Conservation (phyloP, 2,888 invertebrate species). For the Melanostoma mellinum region DNA sequence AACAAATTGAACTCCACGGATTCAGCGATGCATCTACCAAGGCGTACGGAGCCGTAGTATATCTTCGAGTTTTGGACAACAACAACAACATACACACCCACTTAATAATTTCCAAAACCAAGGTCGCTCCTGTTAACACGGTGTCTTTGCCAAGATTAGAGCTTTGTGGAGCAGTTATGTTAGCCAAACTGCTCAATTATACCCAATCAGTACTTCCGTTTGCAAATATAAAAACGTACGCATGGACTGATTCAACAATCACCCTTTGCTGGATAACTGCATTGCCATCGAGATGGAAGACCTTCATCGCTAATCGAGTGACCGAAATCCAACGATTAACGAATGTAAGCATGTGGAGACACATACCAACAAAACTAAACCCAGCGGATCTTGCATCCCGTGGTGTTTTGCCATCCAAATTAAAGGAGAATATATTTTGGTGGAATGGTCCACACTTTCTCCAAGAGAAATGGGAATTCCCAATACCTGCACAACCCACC, state of each 20-base stretch:
- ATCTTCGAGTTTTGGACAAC: too few species aligned
- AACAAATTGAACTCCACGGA: conserved; percentile 4
- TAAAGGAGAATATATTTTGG: conserved; percentile 25
- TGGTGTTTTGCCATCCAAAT: conserved; percentile 27
- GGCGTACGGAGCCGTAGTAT: conserved; percentile 8
- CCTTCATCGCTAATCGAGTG: conserved; percentile 7
- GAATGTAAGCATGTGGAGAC: conserved; percentile 12
- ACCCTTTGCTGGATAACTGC: conserved; percentile 8
- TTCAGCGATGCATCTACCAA: conserved; percentile 4
- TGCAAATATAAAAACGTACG: too few species aligned
- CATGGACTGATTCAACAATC: not conserved
- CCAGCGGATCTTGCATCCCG: conserved; percentile 40
- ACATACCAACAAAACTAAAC: conserved; percentile 32
- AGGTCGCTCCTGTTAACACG: not conserved
- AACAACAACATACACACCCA: too few species aligned
- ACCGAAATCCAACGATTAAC: conserved; percentile 14
- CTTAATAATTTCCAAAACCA: too few species aligned
- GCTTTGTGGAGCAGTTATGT: too few species aligned
- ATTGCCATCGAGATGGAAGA: conserved; percentile 2
- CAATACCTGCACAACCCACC: not conserved
- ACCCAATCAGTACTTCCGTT: too few species aligned
- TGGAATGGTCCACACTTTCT: conserved; percentile 48
- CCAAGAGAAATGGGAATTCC: conserved; percentile 1
- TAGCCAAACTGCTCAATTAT: too few species aligned
- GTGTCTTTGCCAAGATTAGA: too few species aligned